phyloP scores from a whole-genome alignment of 1,140 invertebrate species.

The Nomia melanderi region DNA sequence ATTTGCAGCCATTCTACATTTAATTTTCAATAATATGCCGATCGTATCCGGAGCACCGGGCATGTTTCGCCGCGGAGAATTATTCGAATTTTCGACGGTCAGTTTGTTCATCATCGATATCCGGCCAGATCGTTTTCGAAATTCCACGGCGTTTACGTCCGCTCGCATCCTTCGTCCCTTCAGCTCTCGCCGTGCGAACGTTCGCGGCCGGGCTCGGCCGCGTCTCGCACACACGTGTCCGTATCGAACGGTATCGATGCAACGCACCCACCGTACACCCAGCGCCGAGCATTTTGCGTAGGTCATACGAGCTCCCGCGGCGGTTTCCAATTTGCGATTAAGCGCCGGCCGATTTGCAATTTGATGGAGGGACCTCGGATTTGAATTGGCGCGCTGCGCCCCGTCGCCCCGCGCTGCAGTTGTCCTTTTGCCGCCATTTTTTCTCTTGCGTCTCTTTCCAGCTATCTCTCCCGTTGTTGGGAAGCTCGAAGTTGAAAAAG shows the following conservation, averaged over 20 bases:
- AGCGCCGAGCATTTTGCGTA: slow-evolving; percentile 45
- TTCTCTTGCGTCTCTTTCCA: neutral
- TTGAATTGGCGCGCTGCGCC: slow-evolving; percentile 57
- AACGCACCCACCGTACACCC: too few species aligned
- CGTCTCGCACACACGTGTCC: neutral
- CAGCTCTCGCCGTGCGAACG: neutral
- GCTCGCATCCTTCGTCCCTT: too few species aligned
- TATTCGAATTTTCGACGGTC: too few species aligned
- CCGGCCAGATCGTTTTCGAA: neutral
- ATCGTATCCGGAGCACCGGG: too few species aligned
- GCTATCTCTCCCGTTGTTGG: neutral
- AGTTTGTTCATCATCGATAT: too few species aligned
- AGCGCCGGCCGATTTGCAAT: slow-evolving; percentile 63
- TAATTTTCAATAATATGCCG: too few species aligned
- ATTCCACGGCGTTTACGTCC: neutral
- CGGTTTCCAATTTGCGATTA: slow-evolving; percentile 67
- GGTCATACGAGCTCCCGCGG: slow-evolving; percentile 50
- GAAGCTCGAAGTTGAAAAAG: too few species aligned
- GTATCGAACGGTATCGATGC: neutral
- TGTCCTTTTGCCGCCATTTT: neutral
- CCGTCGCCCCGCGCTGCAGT: neutral
- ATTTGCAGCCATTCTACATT: too few species aligned
- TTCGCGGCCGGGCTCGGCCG: neutral
- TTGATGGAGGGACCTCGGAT: slow-evolving; percentile 63
- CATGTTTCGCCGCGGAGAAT: too few species aligned